phyloP scores from a whole-genome alignment of 2,113 vertebrate genomes.

The Ailurus styani region DNA sequence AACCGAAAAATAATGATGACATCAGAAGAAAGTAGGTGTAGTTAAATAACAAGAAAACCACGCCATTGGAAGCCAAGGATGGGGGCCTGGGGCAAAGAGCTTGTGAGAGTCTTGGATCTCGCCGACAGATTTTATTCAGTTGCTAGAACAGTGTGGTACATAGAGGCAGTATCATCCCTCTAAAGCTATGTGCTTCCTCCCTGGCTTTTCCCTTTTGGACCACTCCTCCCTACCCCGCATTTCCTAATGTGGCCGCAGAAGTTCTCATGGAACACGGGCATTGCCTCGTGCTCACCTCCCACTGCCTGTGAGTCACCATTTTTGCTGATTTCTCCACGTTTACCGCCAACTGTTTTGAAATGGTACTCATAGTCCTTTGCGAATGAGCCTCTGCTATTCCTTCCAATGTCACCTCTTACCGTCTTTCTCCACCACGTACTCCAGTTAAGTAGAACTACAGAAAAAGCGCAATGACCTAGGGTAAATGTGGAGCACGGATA shows the following conservation, averaged over 20 bases:
- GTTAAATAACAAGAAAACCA: background rate
- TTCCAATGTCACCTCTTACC: background rate
- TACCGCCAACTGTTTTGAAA: background rate
- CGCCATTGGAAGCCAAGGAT: too few species aligned
- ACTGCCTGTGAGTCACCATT: constrained; percentile 6
- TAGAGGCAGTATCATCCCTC: background rate
- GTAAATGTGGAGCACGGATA: background rate
- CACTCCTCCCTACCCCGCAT: background rate
- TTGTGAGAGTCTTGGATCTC: background rate
- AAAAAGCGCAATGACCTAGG: background rate
- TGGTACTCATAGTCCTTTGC: background rate
- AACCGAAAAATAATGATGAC: background rate
- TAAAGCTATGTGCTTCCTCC: background rate
- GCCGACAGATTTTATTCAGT: background rate
- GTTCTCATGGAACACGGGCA: background rate
- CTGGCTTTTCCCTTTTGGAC: rapidly evolving
- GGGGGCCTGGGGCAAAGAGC: rapidly evolving
- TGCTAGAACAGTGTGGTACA: background rate
- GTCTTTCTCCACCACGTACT: background rate
- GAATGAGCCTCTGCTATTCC: background rate
- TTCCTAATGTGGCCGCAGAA: background rate
- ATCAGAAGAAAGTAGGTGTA: background rate
- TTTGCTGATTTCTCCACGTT: background rate
- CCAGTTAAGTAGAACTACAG: background rate
- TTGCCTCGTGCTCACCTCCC: background rate